Base-by-base conservation (phyloP, 2,113 vertebrate genomes). In the Phasianus colchicus region DNA sequence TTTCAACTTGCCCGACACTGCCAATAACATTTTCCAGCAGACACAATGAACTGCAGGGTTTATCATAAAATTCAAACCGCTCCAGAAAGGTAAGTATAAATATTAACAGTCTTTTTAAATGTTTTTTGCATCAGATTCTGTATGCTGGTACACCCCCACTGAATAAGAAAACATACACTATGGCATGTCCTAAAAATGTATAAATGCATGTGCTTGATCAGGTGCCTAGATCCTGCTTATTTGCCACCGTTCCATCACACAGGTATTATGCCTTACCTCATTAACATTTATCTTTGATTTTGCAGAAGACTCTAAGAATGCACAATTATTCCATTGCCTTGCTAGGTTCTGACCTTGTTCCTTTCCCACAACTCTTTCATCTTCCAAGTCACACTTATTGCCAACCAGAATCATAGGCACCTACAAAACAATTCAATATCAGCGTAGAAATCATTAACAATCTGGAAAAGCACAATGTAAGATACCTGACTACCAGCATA, bases 261-360 rank as follows among this genome's bases (percentile, higher is more conserved):
- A 78, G 42, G 13, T 58, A 64, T n/a, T 11, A 4, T 29, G 55
- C 19, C 96, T 96, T 98, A 99, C 99, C 99, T 99, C 99, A 3
- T 99, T 99, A 98, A 99, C 99, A 93, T 99, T 99, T 98, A 99
- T 99, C 98, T 99, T 99, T 98, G 99, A 99, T 97, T 99, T 99
- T 96, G 99, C 99, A 85, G 99, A 99, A 80, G 99, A 99, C 96
- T 99, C 99, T 97, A 99, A 98, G 97, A 99, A 99, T 65, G 99
- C 99, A 97, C 99, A 99, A 97, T 98, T 99, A 98, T 98, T 99
- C 99, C 99, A 99, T 82, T 99, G 99, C 91, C 99, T 98, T 89
- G 99, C 99, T 96, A 99, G 98, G 92, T 99, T 99, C 77, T 99
- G 98, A 82, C 99, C 99, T 96, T 99, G 99, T 79, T 99, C 99